Conservation (phyloP, 1,140 invertebrate species). For the Apis florea region DNA sequence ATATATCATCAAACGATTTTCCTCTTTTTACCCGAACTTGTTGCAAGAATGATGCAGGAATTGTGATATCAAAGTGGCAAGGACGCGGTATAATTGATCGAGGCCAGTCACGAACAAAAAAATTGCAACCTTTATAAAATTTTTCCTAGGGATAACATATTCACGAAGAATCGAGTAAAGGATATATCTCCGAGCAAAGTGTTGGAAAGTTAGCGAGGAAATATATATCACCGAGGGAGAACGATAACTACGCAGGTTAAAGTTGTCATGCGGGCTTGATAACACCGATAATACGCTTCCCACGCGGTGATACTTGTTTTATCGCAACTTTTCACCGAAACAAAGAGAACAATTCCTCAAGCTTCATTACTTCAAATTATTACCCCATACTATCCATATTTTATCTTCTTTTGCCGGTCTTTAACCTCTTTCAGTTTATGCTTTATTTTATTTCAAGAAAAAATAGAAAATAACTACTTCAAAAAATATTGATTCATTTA, state of each 20-base stretch:
- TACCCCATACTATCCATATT: not conserved
- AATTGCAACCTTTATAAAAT: conserved; percentile 9
- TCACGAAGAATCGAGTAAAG: conserved; percentile 52
- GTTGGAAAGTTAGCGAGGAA: conserved; percentile 51
- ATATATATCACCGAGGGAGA: conserved; percentile 69
- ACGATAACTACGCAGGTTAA: conserved; percentile 65
- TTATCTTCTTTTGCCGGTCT: too few species aligned
- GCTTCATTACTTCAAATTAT: not conserved
- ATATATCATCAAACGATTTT: not conserved
- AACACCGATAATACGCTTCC: conserved; percentile 68
- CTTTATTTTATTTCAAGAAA: not conserved
- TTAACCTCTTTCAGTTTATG: not conserved
- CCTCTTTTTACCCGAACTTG: not conserved
- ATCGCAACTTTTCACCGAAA: conserved; percentile 36
- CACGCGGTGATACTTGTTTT: conserved; percentile 52
- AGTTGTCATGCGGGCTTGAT: conserved; percentile 65
- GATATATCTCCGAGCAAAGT: conserved; percentile 28
- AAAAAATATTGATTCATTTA: too few species aligned
- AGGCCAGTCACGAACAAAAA: conserved; percentile 28
- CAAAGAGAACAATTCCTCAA: conserved; percentile 25
- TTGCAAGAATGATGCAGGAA: not conserved
- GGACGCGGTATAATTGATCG: conserved; percentile 34
- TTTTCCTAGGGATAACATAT: conserved; percentile 1
- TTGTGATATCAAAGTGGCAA: not conserved
- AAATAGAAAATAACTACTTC: too few species aligned